phyloP scores from a whole-genome alignment of 2,888 invertebrate genomes.

The Nephrotoma guestfalica region DNA sequence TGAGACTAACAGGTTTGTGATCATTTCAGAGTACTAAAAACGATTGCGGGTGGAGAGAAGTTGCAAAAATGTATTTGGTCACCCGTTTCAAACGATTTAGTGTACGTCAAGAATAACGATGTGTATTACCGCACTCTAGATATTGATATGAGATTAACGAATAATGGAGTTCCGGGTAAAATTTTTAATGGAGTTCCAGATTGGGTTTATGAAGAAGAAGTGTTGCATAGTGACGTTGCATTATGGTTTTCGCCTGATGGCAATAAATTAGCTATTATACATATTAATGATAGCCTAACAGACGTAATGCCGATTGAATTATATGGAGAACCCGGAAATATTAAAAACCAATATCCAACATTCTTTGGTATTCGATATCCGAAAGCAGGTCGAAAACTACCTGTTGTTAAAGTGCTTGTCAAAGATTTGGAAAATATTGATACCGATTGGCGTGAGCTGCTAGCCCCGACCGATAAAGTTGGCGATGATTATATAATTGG shows the following conservation, averaged over 20 bases:
- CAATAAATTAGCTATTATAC: conserved; percentile 49
- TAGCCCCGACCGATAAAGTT: conserved; percentile 40
- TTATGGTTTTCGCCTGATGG: conserved; percentile 68
- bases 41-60: conserved; percentile 12
- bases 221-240: conserved; percentile 52
- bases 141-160: conserved; percentile 36
- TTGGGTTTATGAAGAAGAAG: conserved; percentile 92
- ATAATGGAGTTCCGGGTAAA: conserved; percentile 43
- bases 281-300: conserved; percentile 42
- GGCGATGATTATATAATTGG: conserved; percentile 50
- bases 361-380: conserved; percentile 57
- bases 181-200: conserved; percentile 76
- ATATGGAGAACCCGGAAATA: conserved; percentile 47
- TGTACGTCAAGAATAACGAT: conserved; percentile 54
- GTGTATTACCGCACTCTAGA: conserved; percentile 37
- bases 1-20: background rate
- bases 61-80: conserved; percentile 50
- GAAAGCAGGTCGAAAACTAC: conserved; percentile 20
- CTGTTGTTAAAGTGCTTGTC: background rate
- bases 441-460: conserved; percentile 18
- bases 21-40: background rate
- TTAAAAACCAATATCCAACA: conserved; percentile 50
- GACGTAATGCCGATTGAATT: conserved; percentile 19
- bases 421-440: background rate
- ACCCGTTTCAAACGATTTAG: conserved; percentile 36